Conservation (phyloP, 2,888 invertebrate species). For the Capitulum mitella region DNA sequence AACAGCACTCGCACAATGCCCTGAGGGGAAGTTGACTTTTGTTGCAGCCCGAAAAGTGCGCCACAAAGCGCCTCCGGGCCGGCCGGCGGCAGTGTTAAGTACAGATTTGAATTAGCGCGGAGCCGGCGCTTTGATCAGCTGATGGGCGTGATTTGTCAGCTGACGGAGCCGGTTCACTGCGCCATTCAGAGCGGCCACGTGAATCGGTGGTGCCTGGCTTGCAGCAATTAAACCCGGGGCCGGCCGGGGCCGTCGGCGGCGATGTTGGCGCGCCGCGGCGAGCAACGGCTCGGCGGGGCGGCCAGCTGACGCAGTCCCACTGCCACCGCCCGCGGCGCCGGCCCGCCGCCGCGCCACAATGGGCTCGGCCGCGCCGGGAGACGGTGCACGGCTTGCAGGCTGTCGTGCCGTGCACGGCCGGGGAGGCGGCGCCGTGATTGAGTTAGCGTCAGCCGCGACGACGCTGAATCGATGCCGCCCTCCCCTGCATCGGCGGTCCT, state of each 20-base stretch:
- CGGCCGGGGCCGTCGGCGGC: not conserved
- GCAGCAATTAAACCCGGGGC: not conserved
- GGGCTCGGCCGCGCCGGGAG: too few relatives aligned
- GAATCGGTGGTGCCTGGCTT: not conserved
- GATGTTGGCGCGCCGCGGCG: not conserved
- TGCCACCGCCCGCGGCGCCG: too few relatives aligned
- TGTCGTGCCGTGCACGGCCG: too few relatives aligned
- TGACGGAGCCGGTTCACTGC: not conserved
- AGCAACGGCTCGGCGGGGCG: not conserved
- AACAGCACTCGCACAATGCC: not conserved
- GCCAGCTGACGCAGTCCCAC: not conserved
- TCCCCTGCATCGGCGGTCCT: too few relatives aligned
- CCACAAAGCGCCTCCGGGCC: not conserved
- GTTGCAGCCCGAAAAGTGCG: slow-evolving; percentile 15
- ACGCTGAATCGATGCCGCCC: too few relatives aligned
- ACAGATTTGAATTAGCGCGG: slow-evolving; percentile 2
- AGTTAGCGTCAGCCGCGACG: too few relatives aligned
- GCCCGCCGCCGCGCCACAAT: too few relatives aligned
- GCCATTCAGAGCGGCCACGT: not conserved
- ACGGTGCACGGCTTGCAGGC: too few relatives aligned
- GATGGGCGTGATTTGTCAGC: not conserved
- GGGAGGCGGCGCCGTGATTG: too few relatives aligned
- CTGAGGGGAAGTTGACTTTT: slow-evolving; percentile 23
- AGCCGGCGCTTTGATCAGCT: not conserved
- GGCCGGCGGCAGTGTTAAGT: not conserved